phyloP scores from a whole-genome alignment of 2,113 vertebrate genomes.

The Platysteira castanea region DNA sequence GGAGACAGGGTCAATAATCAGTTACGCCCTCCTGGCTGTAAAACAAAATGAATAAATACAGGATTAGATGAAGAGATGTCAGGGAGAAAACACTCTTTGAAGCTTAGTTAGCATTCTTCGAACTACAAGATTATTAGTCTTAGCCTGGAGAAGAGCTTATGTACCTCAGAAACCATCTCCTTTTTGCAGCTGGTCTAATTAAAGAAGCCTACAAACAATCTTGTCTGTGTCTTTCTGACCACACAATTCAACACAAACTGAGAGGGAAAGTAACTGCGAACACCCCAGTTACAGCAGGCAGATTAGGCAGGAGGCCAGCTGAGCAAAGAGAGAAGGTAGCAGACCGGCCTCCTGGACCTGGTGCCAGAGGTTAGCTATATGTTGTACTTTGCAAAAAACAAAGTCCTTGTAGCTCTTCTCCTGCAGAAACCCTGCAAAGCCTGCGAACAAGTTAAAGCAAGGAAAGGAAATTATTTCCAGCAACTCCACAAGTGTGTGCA shows the following conservation, averaged over 20 bases:
- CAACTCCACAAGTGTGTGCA: neutral
- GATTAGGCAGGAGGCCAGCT: slow-evolving; percentile 15
- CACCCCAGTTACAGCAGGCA: neutral
- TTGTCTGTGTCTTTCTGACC: neutral
- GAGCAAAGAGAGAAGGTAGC: slow-evolving; percentile 38
- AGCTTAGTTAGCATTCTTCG: neutral
- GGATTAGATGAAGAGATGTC: neutral
- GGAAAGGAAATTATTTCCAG: neutral
- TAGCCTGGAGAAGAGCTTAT: neutral
- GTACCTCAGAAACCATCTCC: neutral
- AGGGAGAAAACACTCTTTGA: neutral
- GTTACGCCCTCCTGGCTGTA: neutral
- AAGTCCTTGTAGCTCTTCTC: neutral
- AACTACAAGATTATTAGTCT: neutral
- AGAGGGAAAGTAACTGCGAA: slow-evolving; percentile 10
- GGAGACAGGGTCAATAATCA: neutral
- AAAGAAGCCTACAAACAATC: neutral
- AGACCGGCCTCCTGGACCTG: neutral
- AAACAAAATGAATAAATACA: neutral
- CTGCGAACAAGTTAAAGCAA: neutral
- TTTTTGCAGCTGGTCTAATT: neutral
- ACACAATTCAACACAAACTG: neutral
- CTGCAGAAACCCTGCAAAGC: neutral
- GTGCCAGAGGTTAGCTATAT: neutral
- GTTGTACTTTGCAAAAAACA: neutral